phyloP scores from a whole-genome alignment of 2,888 invertebrate genomes.

The Augiades crinisus region DNA sequence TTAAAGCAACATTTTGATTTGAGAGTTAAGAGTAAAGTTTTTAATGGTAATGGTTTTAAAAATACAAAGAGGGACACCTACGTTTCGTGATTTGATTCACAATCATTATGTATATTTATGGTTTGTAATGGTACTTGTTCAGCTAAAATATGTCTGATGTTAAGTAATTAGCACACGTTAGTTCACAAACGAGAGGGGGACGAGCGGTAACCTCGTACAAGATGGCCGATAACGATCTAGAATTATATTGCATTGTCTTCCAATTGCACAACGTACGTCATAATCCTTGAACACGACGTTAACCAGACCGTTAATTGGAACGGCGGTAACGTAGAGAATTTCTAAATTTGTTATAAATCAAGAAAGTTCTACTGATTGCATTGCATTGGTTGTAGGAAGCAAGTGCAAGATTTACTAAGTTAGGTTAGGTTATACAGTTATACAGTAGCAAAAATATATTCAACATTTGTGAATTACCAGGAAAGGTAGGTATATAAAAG shows the following conservation, averaged over 20 bases:
- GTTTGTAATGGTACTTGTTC: too few relatives aligned
- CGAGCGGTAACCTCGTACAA: constrained; percentile 24
- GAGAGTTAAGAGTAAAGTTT: too few relatives aligned
- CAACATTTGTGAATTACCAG: too few relatives aligned
- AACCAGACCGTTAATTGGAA: constrained; percentile 64
- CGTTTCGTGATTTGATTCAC: too few relatives aligned
- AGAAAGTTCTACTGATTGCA: neutral
- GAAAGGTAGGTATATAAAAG: too few relatives aligned
- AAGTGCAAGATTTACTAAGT: neutral
- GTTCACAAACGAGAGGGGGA: constrained; percentile 12
- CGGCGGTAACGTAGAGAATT: constrained; percentile 39
- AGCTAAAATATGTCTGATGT: neutral
- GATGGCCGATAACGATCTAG: constrained; percentile 38
- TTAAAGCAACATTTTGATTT: too few relatives aligned
- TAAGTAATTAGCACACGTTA: constrained; percentile 7
- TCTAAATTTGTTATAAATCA: constrained; percentile 29
- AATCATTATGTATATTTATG: too few relatives aligned
- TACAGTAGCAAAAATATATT: too few relatives aligned
- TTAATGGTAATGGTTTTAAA: too few relatives aligned
- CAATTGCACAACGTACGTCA: constrained; percentile 46
- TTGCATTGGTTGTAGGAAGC: neutral
- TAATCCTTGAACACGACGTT: constrained; percentile 57
- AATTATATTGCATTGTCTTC: constrained; percentile 51
- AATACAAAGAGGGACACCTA: too few relatives aligned
- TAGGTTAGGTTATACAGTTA: neutral